These are phyloP conservation scores for Planococcus citri DNA, from an alignment of 1,140 invertebrate genomes.

Conservation along the genomic window DNA sequence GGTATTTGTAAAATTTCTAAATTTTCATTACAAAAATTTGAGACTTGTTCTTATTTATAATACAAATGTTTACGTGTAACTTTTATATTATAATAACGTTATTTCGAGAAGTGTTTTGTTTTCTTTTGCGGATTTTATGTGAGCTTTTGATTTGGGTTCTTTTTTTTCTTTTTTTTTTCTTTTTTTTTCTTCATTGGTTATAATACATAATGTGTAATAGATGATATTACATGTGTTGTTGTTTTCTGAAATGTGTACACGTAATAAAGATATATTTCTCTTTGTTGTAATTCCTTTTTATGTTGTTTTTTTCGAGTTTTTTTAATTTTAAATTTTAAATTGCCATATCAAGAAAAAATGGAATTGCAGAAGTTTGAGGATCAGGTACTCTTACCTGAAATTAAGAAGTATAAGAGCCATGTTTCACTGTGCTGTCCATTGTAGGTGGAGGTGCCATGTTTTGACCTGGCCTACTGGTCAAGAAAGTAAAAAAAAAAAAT, in stretches of 20 bases:
- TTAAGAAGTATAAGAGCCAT: no score
- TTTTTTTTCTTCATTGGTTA: slow-evolving; percentile 16
- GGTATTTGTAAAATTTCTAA: slow-evolving; percentile 8
- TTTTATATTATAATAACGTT: slow-evolving; percentile 8
- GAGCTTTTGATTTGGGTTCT: slow-evolving; percentile 10
- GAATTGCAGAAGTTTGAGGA: no score
- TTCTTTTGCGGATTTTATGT: slow-evolving; percentile 15
- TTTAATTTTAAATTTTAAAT: no score
- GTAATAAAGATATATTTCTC: slow-evolving; percentile 16
- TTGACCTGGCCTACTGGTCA: no score
- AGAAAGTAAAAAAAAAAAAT: no score
- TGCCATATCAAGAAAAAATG: no score
- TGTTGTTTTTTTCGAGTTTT: not conserved
- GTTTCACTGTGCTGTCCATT: no score
- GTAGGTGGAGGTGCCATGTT: no score
- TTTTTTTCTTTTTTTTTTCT: slow-evolving; percentile 18
- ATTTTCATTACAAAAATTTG: not conserved
- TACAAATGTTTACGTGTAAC: not conserved
- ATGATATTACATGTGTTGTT: slow-evolving; percentile 13
- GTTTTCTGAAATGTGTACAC: slow-evolving; percentile 12
- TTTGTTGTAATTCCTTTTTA: slow-evolving; percentile 8
- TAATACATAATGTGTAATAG: slow-evolving; percentile 19
- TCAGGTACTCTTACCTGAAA: no score
- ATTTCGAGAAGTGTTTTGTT: slow-evolving; percentile 13
- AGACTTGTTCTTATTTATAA: slow-evolving; percentile 2